Percentiles rank a stretch among this genome's conserved stretches.
These are phyloP conservation scores for Astreopora myriophthalma DNA, from an alignment of 64 coral and sea anemone genomes.

Conservation along the genomic window DNA sequence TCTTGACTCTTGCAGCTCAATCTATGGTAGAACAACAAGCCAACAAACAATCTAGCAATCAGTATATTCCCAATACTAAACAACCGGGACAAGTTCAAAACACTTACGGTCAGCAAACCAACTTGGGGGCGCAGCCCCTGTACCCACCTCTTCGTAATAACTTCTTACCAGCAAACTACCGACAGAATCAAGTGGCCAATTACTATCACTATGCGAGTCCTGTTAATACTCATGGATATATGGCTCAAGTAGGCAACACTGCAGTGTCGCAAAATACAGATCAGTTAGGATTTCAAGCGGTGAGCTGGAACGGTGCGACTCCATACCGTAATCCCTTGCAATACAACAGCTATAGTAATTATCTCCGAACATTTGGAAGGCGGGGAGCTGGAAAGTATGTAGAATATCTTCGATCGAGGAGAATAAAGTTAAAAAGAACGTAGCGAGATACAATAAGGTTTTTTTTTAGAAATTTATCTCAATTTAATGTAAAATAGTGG, in stretches of 20 bases:
- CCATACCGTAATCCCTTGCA: neutral
- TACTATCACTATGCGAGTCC: slow-evolving; percentile 16
- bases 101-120: neutral
- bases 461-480: neutral
- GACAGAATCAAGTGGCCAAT: slow-evolving; percentile 17
- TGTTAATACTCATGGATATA: neutral
- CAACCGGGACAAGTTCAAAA: neutral
- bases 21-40: neutral
- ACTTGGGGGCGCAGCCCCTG: neutral
- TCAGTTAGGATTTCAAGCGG: slow-evolving; percentile 18
- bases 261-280: neutral
- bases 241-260: slow-evolving; percentile 17
- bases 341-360: slow-evolving; percentile 23
- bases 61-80: neutral
- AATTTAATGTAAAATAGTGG: slow-evolving; percentile 25
- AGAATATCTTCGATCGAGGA: slow-evolving; percentile 33
- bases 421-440: slow-evolving; percentile 41
- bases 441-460: neutral
- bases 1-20: slow-evolving; percentile 16
- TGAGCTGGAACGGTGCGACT: neutral
- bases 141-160: slow-evolving; percentile 6
- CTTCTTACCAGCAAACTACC: slow-evolving; percentile 1
- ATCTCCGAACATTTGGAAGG: slow-evolving; percentile 40
- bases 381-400: slow-evolving; percentile 13
- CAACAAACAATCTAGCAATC: neutral